These are phyloP conservation scores for Vireo altiloquus DNA, from an alignment of 2,113 vertebrate genomes.

Conservation along the genomic window DNA sequence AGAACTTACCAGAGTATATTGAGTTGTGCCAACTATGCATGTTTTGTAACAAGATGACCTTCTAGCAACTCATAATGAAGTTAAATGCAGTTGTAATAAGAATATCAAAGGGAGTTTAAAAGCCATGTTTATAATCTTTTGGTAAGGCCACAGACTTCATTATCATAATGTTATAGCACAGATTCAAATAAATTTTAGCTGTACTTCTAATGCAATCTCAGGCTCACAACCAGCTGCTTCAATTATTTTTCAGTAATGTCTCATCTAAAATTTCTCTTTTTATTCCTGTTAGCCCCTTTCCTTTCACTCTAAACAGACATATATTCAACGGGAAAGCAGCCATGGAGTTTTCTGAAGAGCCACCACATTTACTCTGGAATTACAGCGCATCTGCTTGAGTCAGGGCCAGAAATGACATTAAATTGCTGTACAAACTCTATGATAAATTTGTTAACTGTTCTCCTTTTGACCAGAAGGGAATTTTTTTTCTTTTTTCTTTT, in stretches of 20 bases:
- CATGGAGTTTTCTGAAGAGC: background rate
- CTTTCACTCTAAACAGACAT: background rate
- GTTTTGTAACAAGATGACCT: background rate
- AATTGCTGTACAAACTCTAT: background rate
- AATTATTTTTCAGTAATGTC: background rate
- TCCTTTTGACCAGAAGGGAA: background rate
- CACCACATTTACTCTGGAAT: background rate
- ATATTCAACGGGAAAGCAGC: background rate
- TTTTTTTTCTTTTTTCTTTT: background rate
- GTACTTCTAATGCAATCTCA: background rate
- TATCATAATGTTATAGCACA: background rate
- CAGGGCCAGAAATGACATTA: background rate
- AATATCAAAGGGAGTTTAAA: background rate
- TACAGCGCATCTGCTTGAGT: background rate
- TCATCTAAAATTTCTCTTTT: background rate
- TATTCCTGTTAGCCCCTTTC: background rate
- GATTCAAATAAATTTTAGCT: background rate
- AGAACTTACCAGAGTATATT: background rate
- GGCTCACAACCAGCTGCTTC: background rate
- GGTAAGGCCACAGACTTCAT: background rate
- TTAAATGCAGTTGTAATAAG: constrained; percentile 3
- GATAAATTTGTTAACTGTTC: background rate
- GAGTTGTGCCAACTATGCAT: background rate
- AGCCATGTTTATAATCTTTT: background rate
- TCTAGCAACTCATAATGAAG: constrained; percentile 3